Evolutionary conservation across 53 echinoderm and acorn worm genomes (phyloP).

Genomic region (Stichopus horrens): DNA sequence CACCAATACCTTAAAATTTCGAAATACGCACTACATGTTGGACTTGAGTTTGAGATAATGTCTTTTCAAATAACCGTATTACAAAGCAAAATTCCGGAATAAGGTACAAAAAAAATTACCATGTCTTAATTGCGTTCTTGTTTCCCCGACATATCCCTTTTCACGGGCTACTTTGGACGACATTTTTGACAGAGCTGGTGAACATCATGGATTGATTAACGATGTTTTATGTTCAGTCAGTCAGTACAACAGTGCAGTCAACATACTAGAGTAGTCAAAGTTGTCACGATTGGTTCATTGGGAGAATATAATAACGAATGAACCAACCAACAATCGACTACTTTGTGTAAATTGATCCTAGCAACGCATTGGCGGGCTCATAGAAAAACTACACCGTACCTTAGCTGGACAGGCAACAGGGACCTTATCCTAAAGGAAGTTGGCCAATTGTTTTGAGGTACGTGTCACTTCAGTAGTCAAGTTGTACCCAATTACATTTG

Average conservation of each 20-base stretch:
- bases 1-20: too few species aligned
- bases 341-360: background rate
- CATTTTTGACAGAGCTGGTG: conserved; percentile 50
- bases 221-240: background rate
- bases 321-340: background rate
- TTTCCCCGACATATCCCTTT: conserved; percentile 81
- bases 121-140: conserved; percentile 87
- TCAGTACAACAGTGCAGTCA: too few species aligned
- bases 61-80: too few species aligned
- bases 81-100: too few species aligned
- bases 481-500: too few species aligned
- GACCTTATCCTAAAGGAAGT: too few species aligned
- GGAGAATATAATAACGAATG: background rate
- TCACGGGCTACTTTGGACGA: conserved; percentile 79
- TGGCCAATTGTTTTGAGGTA: too few species aligned
- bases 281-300: background rate
- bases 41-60: too few species aligned
- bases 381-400: background rate
- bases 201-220: background rate
- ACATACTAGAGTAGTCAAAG: background rate
- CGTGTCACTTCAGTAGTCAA: too few species aligned
- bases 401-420: too few species aligned
- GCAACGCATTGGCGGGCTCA: background rate
- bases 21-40: too few species aligned
- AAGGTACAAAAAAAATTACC: conserved; percentile 46